These are phyloP conservation scores for Hirtodrosophila alboralis DNA, from an alignment of 2,888 invertebrate species.

Conservation along the genomic window DNA sequence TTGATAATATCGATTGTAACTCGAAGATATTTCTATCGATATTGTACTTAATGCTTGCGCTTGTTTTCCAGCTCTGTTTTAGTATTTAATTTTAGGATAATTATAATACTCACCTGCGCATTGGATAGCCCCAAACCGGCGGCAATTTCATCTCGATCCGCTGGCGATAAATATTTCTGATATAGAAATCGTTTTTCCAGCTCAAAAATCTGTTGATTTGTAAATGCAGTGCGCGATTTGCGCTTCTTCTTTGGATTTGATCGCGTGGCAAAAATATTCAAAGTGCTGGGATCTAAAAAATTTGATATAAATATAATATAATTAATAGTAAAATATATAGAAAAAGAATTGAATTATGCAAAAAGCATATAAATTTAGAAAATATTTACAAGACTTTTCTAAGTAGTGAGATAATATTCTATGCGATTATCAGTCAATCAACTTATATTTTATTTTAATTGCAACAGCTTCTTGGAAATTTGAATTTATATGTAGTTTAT, in stretches of 20 bases:
- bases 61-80: too few relatives aligned
- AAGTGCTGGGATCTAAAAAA: slow-evolving; percentile 90
- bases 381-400: too few relatives aligned
- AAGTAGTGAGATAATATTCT: too few relatives aligned
- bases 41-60: too few relatives aligned
- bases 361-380: too few relatives aligned
- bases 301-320: not conserved
- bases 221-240: slow-evolving; percentile 98
- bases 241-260: slow-evolving; percentile 98
- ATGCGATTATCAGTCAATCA: too few relatives aligned
- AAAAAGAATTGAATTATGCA: not conserved
- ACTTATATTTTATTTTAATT: too few relatives aligned
- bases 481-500: too few relatives aligned
- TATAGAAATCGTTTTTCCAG: slow-evolving; percentile 98
- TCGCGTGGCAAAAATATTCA: slow-evolving; percentile 94
- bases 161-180: slow-evolving; percentile 98
- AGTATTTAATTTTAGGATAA: too few relatives aligned
- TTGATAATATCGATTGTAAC: too few relatives aligned
- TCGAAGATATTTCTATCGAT: too few relatives aligned
- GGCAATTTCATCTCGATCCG: slow-evolving; percentile 98
- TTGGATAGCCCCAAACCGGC: slow-evolving; percentile 96
- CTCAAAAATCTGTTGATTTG: slow-evolving; percentile 99
- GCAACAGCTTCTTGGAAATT: too few relatives aligned
- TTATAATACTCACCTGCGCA: slow-evolving; percentile 89
- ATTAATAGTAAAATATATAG: not conserved